Evolutionary conservation across 92 coral and sea anemone species (phyloP).

Genomic region (Parazoanthus swiftii): DNA sequence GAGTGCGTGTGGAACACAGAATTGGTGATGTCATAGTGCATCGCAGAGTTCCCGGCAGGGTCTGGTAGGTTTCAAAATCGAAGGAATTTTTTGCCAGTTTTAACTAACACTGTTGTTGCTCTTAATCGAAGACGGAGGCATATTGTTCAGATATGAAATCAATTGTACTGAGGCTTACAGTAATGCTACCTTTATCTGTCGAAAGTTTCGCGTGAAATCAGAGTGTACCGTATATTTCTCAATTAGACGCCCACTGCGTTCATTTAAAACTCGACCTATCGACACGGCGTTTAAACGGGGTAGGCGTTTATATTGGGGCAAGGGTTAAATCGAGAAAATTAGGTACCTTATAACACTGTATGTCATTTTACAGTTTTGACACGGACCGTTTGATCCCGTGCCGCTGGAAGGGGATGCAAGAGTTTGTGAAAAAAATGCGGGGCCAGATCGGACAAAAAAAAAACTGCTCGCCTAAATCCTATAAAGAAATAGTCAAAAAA

Average conservation of each 20-base stretch:
- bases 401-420: too few species aligned
- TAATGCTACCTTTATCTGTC: not conserved
- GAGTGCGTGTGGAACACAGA: constrained; percentile 41
- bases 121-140: constrained; percentile 11
- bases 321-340: too few species aligned
- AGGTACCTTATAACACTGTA: too few species aligned
- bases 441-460: too few species aligned
- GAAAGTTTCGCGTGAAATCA: not conserved
- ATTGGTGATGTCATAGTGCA: constrained; percentile 26
- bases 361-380: too few species aligned
- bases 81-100: constrained; percentile 19
- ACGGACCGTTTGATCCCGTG: too few species aligned
- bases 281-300: too few species aligned
- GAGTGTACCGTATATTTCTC: not conserved
- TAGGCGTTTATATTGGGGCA: too few species aligned
- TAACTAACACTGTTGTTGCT: constrained; percentile 8
- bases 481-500: too few species aligned
- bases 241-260: not conserved
- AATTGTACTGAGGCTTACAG: not conserved
- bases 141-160: not conserved
- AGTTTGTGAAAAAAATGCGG: too few species aligned
- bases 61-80: constrained; percentile 29
- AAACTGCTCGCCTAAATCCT: too few species aligned
- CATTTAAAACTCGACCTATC: too few species aligned
- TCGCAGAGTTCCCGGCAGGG: constrained; percentile 37